These are phyloP conservation scores for Apis dorsata DNA, from an alignment of 1,140 invertebrate species.

Conservation along the genomic window DNA sequence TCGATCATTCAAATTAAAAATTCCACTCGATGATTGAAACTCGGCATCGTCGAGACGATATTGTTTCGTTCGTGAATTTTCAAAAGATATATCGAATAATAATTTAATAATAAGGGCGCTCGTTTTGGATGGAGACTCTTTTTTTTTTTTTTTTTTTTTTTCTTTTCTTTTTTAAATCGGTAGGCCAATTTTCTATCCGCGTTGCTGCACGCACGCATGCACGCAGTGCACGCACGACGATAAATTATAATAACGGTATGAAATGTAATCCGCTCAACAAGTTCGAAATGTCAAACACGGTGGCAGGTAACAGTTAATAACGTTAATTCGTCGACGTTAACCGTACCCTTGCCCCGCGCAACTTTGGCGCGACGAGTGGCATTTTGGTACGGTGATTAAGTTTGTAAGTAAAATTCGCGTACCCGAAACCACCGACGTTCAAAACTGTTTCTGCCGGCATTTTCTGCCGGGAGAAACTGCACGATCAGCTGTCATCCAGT, in stretches of 20 bases:
- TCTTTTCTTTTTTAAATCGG: no score
- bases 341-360: not conserved
- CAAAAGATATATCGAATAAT: no score
- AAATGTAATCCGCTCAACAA: constrained; percentile 34
- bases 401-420: constrained; percentile 56
- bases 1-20: no score
- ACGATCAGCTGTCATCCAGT: constrained; percentile 58
- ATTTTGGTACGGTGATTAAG: constrained; percentile 59
- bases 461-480: constrained; percentile 47
- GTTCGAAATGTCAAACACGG: constrained; percentile 54
- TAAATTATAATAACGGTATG: constrained; percentile 39
- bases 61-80: no score
- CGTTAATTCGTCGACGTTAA: constrained; percentile 44
- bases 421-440: constrained; percentile 19
- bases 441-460: constrained; percentile 51
- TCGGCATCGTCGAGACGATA: no score
- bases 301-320: constrained; percentile 56
- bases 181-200: no score
- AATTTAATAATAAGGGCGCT: no score
- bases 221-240: not conserved
- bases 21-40: no score
- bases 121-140: no score
- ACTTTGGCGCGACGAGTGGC: not conserved
- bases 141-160: no score
- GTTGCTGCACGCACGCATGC: not conserved